Evolutionary conservation across 2,797 vertebrate genomes (phyloP), one percentile per base, ranked within the genome.

Genomic region (Siniperca undulata): DNA sequence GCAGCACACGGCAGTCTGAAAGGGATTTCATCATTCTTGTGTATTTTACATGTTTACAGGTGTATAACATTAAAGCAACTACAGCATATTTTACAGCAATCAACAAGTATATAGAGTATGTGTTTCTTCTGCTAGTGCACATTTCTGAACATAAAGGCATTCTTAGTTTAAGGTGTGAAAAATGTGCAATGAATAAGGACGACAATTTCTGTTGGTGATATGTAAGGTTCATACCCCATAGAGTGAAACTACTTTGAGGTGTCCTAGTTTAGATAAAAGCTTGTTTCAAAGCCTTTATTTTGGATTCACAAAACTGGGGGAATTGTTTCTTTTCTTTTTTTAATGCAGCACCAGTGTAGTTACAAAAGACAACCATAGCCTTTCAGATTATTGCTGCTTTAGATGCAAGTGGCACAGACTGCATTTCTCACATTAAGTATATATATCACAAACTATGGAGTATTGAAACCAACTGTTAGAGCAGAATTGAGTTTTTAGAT

Each of bases 211-310:
- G 83, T 88, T 92, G 87, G 82, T 90, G 82, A 82, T 64, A 78
- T 84, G 80, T 50, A 73, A 70, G 80, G 61, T 83, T 83, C 74
- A 69, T 19, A 64, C 64, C 59, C 69, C 80, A 34, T 46, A 71
- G 53, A 88, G 88, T 58, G 72, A 91, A 83, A 81, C 71, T 87
- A 85, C 84, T 85, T 80, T 85, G 81, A 86, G 83, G 60, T 69
- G 84, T 82, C 87, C 88, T 86, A 91, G 84, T 91, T 93, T 91
- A 91, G 90, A 95, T 94, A 84, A 94, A 93, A 93, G 83, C 74
- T 66, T 84, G 52, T 85, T 91, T 91, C 87, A 88, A 90, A 38
- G 84, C 77, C 86, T 88, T 90, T 86, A 91, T 92, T 91, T 90
- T 87, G 48, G 22, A 87, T 87, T 86, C 62, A 78, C 53, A 64